Conservation (phyloP, 2,888 invertebrate genomes). For the Eristalis tenax region DNA sequence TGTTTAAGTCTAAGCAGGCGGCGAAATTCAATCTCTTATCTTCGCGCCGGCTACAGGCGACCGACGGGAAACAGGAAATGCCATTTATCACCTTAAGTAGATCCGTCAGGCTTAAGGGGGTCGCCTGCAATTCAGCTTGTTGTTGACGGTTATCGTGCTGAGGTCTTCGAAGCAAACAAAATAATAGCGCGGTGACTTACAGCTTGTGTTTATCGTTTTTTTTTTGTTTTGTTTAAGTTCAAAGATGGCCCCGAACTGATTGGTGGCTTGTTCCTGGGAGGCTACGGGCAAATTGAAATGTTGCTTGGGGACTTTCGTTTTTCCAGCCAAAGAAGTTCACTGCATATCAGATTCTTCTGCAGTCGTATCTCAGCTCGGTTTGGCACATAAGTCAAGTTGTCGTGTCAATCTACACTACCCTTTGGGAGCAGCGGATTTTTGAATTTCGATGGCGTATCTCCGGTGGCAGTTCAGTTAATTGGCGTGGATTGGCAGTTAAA, state of each 20-base stretch:
- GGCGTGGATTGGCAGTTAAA: too few species aligned
- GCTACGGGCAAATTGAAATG: too few species aligned
- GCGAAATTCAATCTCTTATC: constrained; percentile 11
- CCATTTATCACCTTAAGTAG: constrained; percentile 30
- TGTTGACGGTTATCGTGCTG: not conserved
- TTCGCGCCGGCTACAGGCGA: constrained; percentile 24
- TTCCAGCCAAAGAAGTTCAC: too few species aligned
- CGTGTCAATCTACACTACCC: too few species aligned
- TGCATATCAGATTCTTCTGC: too few species aligned
- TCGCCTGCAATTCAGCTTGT: not conserved
- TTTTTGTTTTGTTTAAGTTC: not conserved
- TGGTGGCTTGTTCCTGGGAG: not conserved
- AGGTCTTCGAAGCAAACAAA: not conserved
- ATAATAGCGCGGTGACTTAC: not conserved
- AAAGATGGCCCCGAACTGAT: not conserved
- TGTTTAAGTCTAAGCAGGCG: not conserved
- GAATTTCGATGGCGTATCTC: too few species aligned
- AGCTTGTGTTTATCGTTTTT: not conserved
- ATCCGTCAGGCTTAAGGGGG: not conserved
- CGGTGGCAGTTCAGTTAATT: too few species aligned
- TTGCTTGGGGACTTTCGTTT: too few species aligned
- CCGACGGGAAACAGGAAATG: constrained; percentile 29
- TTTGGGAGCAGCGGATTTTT: too few species aligned
- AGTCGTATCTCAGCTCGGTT: too few species aligned
- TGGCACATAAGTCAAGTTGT: too few species aligned